phyloP scores from a whole-genome alignment of 2,888 invertebrate species.

The Caenorhabditis zanzibari region DNA sequence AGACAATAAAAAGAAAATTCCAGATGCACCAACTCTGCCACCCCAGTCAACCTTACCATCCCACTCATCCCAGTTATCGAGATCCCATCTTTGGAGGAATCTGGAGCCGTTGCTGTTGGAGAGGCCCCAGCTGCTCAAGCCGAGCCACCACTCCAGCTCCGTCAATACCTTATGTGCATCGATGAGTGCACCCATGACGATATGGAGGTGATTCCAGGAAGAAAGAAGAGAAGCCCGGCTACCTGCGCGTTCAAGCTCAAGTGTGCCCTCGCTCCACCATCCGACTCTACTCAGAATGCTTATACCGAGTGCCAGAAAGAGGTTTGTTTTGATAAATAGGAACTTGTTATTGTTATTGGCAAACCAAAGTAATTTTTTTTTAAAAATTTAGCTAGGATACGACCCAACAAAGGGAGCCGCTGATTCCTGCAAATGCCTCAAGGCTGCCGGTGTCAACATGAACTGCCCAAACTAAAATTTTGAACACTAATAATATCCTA shows the following conservation, averaged over 20 bases:
- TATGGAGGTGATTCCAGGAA: constrained; percentile 71
- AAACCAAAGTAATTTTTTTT: neutral
- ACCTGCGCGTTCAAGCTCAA: constrained; percentile 81
- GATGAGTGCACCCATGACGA: constrained; percentile 81
- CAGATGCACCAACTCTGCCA: constrained; percentile 80
- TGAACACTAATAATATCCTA: neutral
- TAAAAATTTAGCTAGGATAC: constrained; percentile 52
- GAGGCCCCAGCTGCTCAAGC: constrained; percentile 46
- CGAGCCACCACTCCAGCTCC: constrained; percentile 74
- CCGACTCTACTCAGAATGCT: constrained; percentile 75
- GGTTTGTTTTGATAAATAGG: constrained; percentile 36
- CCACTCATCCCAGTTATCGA: constrained; percentile 81
- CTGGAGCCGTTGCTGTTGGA: constrained; percentile 58
- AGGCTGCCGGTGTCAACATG: constrained; percentile 77
- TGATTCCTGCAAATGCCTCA: constrained; percentile 79
- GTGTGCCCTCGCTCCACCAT: constrained; percentile 81
- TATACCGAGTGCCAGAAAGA: constrained; percentile 80
- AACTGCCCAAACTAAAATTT: constrained; percentile 52
- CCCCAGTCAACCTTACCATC: constrained; percentile 81
- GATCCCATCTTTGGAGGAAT: constrained; percentile 68
- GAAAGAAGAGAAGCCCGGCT: constrained; percentile 76
- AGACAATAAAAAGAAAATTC: neutral
- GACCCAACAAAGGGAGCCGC: constrained; percentile 75
- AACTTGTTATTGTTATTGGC: neutral
- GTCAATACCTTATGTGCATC: constrained; percentile 81